phyloP scores from a whole-genome alignment of 2,888 invertebrate genomes.

The Lasioglossum oenotherae region DNA sequence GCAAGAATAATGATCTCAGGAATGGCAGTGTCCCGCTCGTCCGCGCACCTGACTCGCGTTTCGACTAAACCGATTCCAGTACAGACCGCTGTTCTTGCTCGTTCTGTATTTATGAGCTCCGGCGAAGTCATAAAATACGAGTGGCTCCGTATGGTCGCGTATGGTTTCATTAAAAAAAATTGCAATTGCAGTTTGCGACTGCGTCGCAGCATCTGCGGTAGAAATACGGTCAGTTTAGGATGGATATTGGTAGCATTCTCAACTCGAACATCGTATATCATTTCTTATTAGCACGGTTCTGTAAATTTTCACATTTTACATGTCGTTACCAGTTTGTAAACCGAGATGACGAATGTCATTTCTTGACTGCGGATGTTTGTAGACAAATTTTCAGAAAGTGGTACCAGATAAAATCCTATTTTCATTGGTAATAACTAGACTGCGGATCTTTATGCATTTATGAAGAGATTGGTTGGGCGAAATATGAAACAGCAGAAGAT shows the following conservation, averaged over 20 bases:
- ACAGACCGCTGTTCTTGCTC: constrained; percentile 6
- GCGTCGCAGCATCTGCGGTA: constrained; percentile 16
- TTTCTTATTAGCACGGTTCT: background rate
- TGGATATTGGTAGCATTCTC: background rate
- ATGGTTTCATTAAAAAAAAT: constrained; percentile 15
- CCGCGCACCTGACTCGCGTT: constrained; percentile 12
- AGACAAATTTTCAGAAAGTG: no score
- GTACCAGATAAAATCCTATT: no score
- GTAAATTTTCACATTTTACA: background rate
- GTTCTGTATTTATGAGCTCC: constrained; percentile 14
- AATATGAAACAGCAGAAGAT: no score
- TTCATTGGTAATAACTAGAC: no score
- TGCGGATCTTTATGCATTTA: no score
- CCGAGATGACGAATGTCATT: background rate
- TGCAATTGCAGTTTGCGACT: constrained; percentile 8
- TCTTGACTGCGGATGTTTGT: no score
- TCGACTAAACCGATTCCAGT: constrained; percentile 10
- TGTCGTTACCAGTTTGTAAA: background rate
- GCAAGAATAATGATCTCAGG: constrained; percentile 16
- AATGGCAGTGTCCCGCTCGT: constrained; percentile 2
- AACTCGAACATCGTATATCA: background rate
- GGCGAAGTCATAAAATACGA: constrained; percentile 16
- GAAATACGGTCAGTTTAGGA: background rate
- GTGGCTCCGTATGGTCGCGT: constrained; percentile 14
- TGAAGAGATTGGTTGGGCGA: no score